Percentiles rank a stretch among this genome's conserved stretches.
Evolutionary conservation across 53 echinoderm and acorn worm genomes (phyloP).

Genomic region (Mesocentrotus franciscanus): DNA sequence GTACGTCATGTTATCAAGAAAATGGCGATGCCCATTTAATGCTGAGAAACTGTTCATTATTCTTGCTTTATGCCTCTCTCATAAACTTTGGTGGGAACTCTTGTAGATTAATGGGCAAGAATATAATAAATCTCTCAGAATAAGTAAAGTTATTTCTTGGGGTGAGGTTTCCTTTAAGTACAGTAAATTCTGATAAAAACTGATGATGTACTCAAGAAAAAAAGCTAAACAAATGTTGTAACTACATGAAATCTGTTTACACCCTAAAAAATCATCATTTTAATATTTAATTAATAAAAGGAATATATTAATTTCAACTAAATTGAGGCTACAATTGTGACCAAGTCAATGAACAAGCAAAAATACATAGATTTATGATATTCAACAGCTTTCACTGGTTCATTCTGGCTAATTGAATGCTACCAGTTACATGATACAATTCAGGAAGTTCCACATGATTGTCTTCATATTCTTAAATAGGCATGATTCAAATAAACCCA

Average conservation of each 20-base stretch:
- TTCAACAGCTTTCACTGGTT: background rate
- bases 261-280: background rate
- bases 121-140: too few species aligned
- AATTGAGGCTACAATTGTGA: background rate
- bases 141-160: too few species aligned
- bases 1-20: too few species aligned
- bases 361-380: background rate
- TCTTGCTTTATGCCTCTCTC: too few species aligned
- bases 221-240: background rate
- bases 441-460: slow-evolving; percentile 3
- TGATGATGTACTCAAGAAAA: background rate
- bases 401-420: background rate
- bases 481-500: background rate
- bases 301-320: background rate
- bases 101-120: too few species aligned
- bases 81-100: too few species aligned
- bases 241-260: background rate
- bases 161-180: background rate
- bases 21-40: too few species aligned
- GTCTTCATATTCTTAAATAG: background rate
- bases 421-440: background rate
- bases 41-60: too few species aligned
- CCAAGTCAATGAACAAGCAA: background rate
- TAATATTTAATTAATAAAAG: background rate
- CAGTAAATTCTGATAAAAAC: background rate